phyloP scores from a whole-genome alignment of 2,797 vertebrate species.

The Champsocephalus gunnari region DNA sequence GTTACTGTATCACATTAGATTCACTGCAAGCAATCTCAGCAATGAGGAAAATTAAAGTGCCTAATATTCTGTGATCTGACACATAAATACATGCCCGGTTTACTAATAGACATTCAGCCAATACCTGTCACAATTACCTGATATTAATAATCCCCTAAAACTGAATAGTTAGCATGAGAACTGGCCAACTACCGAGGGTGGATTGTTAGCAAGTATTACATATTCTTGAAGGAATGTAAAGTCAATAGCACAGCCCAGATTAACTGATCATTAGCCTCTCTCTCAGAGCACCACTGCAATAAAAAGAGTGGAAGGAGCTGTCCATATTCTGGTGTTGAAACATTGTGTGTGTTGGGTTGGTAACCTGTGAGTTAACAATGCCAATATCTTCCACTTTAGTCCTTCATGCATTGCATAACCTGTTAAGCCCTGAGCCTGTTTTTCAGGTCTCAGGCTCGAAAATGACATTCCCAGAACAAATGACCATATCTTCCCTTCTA shows the following conservation, averaged over 20 bases:
- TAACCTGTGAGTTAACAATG: neutral
- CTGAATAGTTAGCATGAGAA: neutral
- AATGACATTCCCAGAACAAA: no score
- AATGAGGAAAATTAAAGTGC: slow-evolving; percentile 28
- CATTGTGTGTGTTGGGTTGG: neutral
- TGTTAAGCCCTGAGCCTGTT: no score
- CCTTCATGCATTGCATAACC: neutral
- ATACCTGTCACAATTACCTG: neutral
- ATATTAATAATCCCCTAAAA: neutral
- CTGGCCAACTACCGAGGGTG: neutral
- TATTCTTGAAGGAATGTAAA: neutral
- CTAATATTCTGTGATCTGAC: slow-evolving; percentile 29
- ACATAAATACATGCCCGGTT: slow-evolving; percentile 3
- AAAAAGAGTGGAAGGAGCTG: neutral
- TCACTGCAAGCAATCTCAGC: slow-evolving; percentile 41
- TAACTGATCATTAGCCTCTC: neutral
- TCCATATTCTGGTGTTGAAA: neutral
- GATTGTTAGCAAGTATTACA: neutral
- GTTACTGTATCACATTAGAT: slow-evolving; percentile 52
- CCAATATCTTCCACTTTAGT: no score
- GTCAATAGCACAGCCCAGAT: neutral
- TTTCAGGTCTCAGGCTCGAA: no score
- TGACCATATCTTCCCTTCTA: no score
- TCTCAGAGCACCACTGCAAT: neutral
- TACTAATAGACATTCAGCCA: neutral